Base-by-base conservation (phyloP, 2,888 invertebrate species). In the Acleris sparsana region DNA sequence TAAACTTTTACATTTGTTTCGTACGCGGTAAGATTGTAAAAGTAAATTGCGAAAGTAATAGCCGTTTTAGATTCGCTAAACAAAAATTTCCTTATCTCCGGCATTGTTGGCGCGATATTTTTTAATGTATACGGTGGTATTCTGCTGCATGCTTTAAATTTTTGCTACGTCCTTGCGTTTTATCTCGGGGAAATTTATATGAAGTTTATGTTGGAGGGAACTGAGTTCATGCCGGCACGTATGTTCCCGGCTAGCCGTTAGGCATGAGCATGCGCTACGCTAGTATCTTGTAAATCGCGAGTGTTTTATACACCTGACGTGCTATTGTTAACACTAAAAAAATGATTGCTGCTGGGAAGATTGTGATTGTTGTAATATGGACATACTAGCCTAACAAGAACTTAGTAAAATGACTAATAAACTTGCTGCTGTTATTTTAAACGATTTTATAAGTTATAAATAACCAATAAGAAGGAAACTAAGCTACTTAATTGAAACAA, bases 1-100 rank as follows among this genome's bases (percentile, higher is more conserved):
- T 84, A 80, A 85, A 85, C 83, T 87, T 89, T 87, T 86, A 86
- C 86, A 87, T 85, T 87, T 85, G 80, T 84, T 85, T 79, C 75
- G 75, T 78, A 72, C 74, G 78, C 78, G 76, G 77, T 77, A 80
- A 85, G 84, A 85, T 86, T 88, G 84, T 82, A 81, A 82, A 82
- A 76, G 77, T 77, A 78, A 78, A 82, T 79, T 78, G 78, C 75
- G 74, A 77, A 78, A 82, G 80, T 77, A 69, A 75, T 72, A 70
- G 59, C 62, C 58, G 65, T 39, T 66, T 62, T 67, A 51, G 58
- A 63, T 55, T 51, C 33, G 33, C 43, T 16, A 52, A 55, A 62
- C 53, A 56, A 25, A 63, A 69, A 69, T 58, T 58, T 43, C 57
- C 57, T 66, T 66, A 66, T 62, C 60, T 17, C 56, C 49, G 16